phyloP scores from a whole-genome alignment of 2,797 vertebrate species.

The Hipposideros larvatus region DNA sequence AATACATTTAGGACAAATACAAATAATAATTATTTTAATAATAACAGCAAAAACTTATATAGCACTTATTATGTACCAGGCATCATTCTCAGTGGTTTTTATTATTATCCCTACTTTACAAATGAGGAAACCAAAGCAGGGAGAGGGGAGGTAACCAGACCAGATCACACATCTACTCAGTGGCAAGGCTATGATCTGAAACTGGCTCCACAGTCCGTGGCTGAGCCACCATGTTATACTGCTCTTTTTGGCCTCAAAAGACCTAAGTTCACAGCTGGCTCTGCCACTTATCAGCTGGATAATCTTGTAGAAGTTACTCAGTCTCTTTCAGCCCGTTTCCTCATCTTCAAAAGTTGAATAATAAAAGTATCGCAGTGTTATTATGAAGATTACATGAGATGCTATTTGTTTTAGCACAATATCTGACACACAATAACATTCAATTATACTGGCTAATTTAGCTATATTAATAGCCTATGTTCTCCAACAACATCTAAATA shows the following conservation, averaged over 20 bases:
- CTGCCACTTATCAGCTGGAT: neutral
- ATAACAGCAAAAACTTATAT: neutral
- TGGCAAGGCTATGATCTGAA: neutral
- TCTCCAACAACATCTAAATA: conserved; percentile 44
- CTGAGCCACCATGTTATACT: neutral
- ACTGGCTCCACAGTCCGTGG: neutral
- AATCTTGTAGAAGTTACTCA: conserved; percentile 33
- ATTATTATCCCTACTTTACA: neutral
- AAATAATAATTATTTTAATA: conserved; percentile 45
- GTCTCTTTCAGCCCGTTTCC: conserved; percentile 5
- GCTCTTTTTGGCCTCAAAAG: neutral
- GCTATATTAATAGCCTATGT: neutral
- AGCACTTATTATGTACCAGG: neutral
- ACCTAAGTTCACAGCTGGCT: neutral
- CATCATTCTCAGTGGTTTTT: neutral
- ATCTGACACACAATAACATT: neutral
- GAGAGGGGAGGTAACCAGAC: neutral
- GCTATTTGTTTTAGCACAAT: neutral
- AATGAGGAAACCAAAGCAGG: neutral
- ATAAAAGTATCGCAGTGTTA: neutral
- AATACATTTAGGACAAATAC: neutral
- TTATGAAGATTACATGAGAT: conserved; percentile 25
- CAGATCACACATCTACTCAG: neutral
- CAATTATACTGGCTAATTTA: neutral
- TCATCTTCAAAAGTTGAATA: conserved; percentile 49